These are phyloP conservation scores for Mastomys natalensis DNA, from an alignment of 2,113 vertebrate genomes.

Conservation along the genomic window DNA sequence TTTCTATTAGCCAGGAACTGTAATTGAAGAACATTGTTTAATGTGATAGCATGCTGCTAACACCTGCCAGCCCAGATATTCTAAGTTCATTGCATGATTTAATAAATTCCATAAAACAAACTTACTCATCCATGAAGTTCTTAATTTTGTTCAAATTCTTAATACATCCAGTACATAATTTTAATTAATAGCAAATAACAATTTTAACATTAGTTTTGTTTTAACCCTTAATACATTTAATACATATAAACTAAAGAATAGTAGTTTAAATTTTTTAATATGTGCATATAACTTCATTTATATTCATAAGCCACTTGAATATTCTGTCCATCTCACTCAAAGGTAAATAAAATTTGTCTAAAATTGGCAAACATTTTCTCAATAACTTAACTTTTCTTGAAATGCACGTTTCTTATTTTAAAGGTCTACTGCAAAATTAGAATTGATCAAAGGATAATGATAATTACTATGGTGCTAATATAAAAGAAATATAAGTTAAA, in stretches of 20 bases:
- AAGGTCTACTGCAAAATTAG: background rate
- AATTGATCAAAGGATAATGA: background rate
- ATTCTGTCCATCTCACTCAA: background rate
- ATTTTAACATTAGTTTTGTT: background rate
- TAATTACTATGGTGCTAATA: background rate
- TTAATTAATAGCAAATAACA: background rate
- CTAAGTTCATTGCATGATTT: conserved; percentile 34
- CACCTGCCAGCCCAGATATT: background rate
- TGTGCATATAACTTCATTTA: background rate
- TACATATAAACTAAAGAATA: background rate
- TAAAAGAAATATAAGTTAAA: background rate
- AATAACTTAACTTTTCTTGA: background rate
- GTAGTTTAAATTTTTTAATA: background rate
- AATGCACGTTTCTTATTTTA: background rate
- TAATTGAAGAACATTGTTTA: conserved; percentile 29
- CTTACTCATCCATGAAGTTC: conserved; percentile 23
- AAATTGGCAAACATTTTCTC: conserved; percentile 21
- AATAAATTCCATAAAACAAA: conserved; percentile 30
- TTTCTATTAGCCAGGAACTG: conserved; percentile 21
- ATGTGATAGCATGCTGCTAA: background rate
- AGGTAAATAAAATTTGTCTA: background rate
- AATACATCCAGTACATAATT: background rate
- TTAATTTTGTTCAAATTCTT: conserved; percentile 33
- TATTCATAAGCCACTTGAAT: background rate
- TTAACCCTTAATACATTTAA: background rate